These are phyloP conservation scores for Parnassius orleans DNA, from an alignment of 2,888 invertebrate species.

Conservation along the genomic window DNA sequence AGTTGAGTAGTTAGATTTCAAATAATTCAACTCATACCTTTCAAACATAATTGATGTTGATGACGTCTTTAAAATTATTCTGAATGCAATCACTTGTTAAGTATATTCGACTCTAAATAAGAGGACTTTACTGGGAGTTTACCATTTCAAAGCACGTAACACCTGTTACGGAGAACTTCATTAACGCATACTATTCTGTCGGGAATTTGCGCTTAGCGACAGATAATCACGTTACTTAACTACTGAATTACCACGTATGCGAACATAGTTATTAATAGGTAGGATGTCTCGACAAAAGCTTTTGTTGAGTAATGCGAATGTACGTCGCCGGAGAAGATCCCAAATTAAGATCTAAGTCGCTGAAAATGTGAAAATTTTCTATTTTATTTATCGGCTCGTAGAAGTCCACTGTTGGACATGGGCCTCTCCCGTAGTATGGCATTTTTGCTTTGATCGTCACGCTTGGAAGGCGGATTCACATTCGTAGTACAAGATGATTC, in stretches of 20 bases:
- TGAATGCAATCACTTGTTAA: constrained; percentile 22
- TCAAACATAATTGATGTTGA: not conserved
- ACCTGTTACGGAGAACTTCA: constrained; percentile 50
- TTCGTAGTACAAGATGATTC: too few relatives aligned
- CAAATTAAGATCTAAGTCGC: constrained; percentile 15
- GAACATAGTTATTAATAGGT: constrained; percentile 26
- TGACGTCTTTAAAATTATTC: not conserved
- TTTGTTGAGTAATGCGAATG: constrained; percentile 22
- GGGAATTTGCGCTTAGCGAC: constrained; percentile 58
- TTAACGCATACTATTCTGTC: constrained; percentile 56
- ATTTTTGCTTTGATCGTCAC: too few relatives aligned
- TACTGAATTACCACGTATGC: constrained; percentile 28
- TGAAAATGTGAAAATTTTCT: constrained; percentile 5
- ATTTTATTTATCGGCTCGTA: too few relatives aligned
- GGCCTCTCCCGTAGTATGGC: too few relatives aligned
- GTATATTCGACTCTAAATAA: constrained; percentile 25
- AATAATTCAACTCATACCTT: not conserved
- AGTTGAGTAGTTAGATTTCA: not conserved
- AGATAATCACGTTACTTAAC: constrained; percentile 36
- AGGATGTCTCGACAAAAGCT: constrained; percentile 21
- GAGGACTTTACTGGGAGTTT: constrained; percentile 38
- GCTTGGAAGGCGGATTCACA: too few relatives aligned
- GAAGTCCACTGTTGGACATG: too few relatives aligned
- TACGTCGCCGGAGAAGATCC: constrained; percentile 7
- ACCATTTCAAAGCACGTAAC: constrained; percentile 53